Evolutionary conservation across 2,888 invertebrate genomes (phyloP), one percentile per base, ranked within the genome.

Genomic region (Portevinia maculata): DNA sequence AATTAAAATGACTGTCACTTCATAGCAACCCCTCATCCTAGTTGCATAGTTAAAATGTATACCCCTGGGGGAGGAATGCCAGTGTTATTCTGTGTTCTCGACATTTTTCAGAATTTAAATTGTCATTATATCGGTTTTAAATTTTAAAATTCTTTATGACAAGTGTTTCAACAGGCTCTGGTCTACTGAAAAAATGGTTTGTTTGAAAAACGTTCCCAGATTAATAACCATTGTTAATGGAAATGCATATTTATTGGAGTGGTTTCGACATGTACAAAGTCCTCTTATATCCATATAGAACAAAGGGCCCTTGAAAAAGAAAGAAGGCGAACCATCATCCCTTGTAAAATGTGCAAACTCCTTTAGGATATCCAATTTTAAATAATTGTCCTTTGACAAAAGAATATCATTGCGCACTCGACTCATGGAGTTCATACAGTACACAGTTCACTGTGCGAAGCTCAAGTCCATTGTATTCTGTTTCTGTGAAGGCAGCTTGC

Each of bases 341-440:
- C 81, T 76, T 17, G 48, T 53, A 41, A 70, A 81, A 48, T 64
- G 70, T 70, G 24, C 44, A 81, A 64, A 76, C 64, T 50, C 70
- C 52, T 59, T 81, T 53, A 76, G 81, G 81, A 81, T 81, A 81
- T 81, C 76, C 76, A 81, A 81, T 81, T 81, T 81, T 76, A 52
- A 55, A 53, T 81, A 81, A 81, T 81, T 81, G 81, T 76, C 53
- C 76, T 76, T 81, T 76, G 81, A 81, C 76, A 81, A 81, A 65
- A 41, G 81, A 76, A 65, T 76, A 76, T 76, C 81, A 57, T 70
- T 65, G 81, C 48, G 69, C 48, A 81, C 76, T 81, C 76, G 70
- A 76, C 59, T 59, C 15, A 48, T 60, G 65, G 60, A 76, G 57
- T 57, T 57, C 62, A 64, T 34, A 30, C 52, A 8, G 8, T 8